A percentile compares a stretch with the other conserved stretches of the same genome.
phyloP scores from a whole-genome alignment of 2,113 vertebrate genomes.

The Rhinoptilus africanus region DNA sequence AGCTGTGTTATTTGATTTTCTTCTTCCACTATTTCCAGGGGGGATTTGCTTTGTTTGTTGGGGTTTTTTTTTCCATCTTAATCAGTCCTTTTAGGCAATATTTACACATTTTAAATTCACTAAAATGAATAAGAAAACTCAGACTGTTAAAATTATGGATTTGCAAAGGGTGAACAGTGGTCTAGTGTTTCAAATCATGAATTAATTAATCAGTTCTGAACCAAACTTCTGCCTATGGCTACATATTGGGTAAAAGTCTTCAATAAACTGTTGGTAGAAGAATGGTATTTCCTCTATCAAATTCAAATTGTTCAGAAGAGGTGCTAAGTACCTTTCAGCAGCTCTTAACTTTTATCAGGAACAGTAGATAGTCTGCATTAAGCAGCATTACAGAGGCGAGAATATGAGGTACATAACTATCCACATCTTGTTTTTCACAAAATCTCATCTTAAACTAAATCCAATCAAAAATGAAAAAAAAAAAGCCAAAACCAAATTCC shows the following conservation, averaged over 20 bases:
- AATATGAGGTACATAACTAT: neutral
- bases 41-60: fast-evolving
- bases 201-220: neutral
- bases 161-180: neutral
- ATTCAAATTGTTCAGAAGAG: neutral
- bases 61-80: neutral
- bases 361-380: neutral
- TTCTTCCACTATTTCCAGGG: neutral
- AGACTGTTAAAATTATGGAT: neutral
- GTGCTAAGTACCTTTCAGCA: neutral
- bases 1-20: neutral
- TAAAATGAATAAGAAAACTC: neutral
- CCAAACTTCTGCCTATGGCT: neutral
- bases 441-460: neutral
- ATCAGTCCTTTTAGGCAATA: neutral
- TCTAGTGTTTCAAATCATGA: neutral
- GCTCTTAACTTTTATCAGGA: neutral
- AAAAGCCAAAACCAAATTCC: no score
- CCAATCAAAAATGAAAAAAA: neutral
- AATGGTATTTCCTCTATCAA: neutral
- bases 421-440: neutral
- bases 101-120: neutral
- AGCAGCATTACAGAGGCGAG: neutral
- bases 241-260: neutral
- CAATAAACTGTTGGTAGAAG: neutral